A percentile compares a stretch with the other conserved stretches of the same genome.
Evolutionary conservation across 1,140 invertebrate genomes (phyloP).

Genomic region (Drosophila santomea): DNA sequence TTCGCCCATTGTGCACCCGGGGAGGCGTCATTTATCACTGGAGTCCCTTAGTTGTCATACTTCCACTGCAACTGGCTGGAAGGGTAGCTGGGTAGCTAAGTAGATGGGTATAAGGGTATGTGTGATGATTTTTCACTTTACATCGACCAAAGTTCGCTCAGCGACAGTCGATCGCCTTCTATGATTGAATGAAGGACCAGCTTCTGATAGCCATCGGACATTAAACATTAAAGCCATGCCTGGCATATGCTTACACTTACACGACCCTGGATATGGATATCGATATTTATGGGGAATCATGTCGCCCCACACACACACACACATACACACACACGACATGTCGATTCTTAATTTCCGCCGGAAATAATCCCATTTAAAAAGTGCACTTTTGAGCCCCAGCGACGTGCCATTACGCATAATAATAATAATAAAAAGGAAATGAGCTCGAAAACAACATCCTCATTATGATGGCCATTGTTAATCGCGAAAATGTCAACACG

Average conservation of each 20-base stretch:
- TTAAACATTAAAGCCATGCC: conserved; percentile 39
- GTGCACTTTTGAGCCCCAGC: conserved; percentile 24
- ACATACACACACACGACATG: background rate
- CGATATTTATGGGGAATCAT: background rate
- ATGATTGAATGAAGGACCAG: conserved; percentile 22
- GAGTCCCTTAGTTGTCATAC: conserved; percentile 68
- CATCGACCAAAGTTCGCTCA: conserved; percentile 51
- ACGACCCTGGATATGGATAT: background rate
- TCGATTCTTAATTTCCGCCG: conserved; percentile 56
- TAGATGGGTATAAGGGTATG: too few relatives aligned
- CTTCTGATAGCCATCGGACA: conserved; percentile 21
- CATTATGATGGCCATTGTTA: conserved; percentile 40
- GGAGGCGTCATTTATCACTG: conserved; percentile 78
- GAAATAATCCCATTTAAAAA: conserved; percentile 49
- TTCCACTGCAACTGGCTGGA: conserved; percentile 18
- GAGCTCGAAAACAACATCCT: conserved; percentile 25
- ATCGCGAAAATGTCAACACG: conserved; percentile 18
- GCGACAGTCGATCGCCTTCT: conserved; percentile 44
- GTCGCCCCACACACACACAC: background rate
- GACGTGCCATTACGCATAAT: background rate
- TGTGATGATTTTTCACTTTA: conserved; percentile 72
- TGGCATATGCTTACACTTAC: background rate
- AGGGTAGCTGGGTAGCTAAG: background rate
- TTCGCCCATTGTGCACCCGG: conserved; percentile 59
- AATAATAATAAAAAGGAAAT: conserved; percentile 28